phyloP scores from a whole-genome alignment of 2,888 invertebrate species.

The Yponomeuta malinellus region DNA sequence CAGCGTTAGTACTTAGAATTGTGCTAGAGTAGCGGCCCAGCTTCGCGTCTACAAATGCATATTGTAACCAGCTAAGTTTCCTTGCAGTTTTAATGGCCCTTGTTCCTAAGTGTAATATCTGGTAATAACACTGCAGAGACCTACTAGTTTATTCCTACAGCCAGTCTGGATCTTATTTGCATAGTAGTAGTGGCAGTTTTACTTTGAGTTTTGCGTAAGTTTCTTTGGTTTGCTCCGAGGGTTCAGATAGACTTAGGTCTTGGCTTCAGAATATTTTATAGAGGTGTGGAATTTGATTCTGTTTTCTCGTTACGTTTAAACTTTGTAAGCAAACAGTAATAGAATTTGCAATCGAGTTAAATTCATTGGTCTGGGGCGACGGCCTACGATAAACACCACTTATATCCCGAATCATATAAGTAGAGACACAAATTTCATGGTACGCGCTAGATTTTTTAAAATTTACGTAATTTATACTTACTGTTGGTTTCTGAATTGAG shows the following conservation, averaged over 20 bases:
- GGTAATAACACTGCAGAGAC: conserved; percentile 44
- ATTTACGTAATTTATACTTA: too few relatives aligned
- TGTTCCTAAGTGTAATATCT: conserved; percentile 70
- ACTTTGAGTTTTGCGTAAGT: neutral
- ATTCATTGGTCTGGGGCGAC: neutral
- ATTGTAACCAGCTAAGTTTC: conserved; percentile 56
- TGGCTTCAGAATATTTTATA: conserved; percentile 14
- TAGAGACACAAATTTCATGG: too few relatives aligned
- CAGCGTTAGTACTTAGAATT: too few relatives aligned
- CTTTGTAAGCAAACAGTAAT: neutral
- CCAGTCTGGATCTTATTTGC: conserved; percentile 4
- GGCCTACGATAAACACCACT: neutral
- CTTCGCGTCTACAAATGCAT: conserved; percentile 41
- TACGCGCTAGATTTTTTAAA: too few relatives aligned
- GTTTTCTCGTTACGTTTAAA: neutral
- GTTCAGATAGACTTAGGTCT: conserved; percentile 4
- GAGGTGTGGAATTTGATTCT: neutral
- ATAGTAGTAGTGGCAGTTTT: neutral
- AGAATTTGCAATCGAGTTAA: neutral
- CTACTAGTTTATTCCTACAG: neutral
- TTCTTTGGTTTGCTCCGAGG: neutral
- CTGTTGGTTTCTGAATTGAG: too few relatives aligned
- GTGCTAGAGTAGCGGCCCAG: neutral
- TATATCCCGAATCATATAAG: too few relatives aligned
- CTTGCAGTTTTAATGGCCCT: conserved; percentile 60